Base-by-base conservation (phyloP, 2,888 invertebrate species). In the Zygogramma bicolorata region DNA sequence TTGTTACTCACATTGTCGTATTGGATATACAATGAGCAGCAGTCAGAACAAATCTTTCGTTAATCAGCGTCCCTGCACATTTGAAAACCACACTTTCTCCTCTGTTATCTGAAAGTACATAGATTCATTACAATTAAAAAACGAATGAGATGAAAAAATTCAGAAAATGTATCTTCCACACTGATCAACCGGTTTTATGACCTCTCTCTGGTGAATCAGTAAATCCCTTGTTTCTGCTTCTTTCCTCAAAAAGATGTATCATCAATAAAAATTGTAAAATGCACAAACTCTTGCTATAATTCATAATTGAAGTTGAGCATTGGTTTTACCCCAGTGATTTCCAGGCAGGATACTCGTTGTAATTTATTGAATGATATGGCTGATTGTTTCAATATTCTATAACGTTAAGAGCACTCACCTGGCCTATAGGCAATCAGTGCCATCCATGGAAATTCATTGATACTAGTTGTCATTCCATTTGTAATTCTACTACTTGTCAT, bases 391-490 rank as follows among this genome's bases (percentile, higher is more conserved):
- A 42, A 1, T 18, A 15, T 18, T 15, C 7, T 8, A 10, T 15
- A 18, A 20, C 1, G 3, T n/a, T n/a, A n/a, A n/a, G n/a, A 13
- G 22, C 22, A 40, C 60, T 61, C 40, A 61, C 60, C 60, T 61
- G 15, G 8, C 20, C 25, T 75, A 75, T 93, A 94, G 1, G 90
- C 90, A 22, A 94, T 84, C 2, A 94, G 85, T 0, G 92, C 93
- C 93, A 94, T 92, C 94, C 94, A 95, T 0, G 94, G 94, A 86
- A 90, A 93, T 79, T 94, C 92, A 31, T 88, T 89, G 1, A 93
- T 83, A 0, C 84, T 85, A 0, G 94, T 91, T 70, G 87, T 87
- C 22, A 90, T 88, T 0, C 94, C 94, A 2, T 90, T 89, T 38
- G 90, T 86, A 59, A 94, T 90, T 78, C 90, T 90, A n/a, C 22